Base-by-base conservation (phyloP, 2,797 vertebrate genomes). In the Dendrocincla fuliginosa region DNA sequence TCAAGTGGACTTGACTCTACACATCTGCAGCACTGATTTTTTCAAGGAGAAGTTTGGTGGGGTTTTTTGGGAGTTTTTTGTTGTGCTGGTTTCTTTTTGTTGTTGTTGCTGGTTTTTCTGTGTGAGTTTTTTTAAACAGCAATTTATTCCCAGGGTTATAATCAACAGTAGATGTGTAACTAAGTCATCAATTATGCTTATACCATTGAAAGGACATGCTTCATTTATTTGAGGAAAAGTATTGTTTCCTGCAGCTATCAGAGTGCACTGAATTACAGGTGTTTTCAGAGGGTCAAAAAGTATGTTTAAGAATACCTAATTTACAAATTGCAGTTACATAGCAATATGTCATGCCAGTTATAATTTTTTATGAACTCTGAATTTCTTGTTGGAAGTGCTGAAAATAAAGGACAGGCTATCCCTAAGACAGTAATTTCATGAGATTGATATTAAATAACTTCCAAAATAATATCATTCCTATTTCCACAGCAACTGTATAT, bases 381-480 rank as follows among this genome's bases (percentile, higher is more conserved):
- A 53, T 14, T 80, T 70, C 41, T 60, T 53, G 13, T 11, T 77
- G 16, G 8, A 74, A 83, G 44, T 46, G 53, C 47, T 70, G 39
- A 91, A 91, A 91, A 91, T 25, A 77, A 90, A 75, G 23, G 18
- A 32, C n/a, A 77, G 18, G 4, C 23, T 89, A 71, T 52, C 47
- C 13, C 18, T 52, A 80, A 35, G 19, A 95, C 69, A 96, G 84
- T 39, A 3, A 25, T 56, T 89, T 79, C 42, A 5, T 13, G 67
- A 94, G 67, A 41, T 55, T 97, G 91, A 70, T 78, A 33, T 89
- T 90, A 94, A 70, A 87, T 60, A 95, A 95, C 75, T 94, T 95
- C 57, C 14, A 78, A 96, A 74, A 32, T 18, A 41, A 86, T 89
- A 83, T 30, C 35, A 18, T 49, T 69, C 49, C 39, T 69, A 53